Percentiles rank a stretch among this genome's conserved stretches.
phyloP scores from a whole-genome alignment of 2,888 invertebrate species.

The Drosophila subquinaria region DNA sequence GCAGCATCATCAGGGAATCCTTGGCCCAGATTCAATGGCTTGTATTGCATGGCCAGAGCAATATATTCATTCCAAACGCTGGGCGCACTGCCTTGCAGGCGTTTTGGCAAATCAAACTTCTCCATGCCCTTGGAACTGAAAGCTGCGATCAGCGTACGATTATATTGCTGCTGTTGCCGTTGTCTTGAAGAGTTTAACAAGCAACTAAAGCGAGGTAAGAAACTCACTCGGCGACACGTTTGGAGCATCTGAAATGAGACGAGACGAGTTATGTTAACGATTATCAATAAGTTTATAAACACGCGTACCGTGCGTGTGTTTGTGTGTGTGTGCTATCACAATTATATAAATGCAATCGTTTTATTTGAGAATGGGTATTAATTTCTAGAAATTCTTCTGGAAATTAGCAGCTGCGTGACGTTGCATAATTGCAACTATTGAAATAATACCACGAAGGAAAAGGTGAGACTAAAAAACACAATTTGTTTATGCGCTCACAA shows the following conservation, averaged over 20 bases:
- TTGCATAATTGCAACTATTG: slow-evolving; percentile 67
- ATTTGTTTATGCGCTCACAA: slow-evolving; percentile 55
- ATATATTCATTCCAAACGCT: slow-evolving; percentile 93
- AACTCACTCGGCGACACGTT: slow-evolving; percentile 41
- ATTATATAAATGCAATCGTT: slow-evolving; percentile 48
- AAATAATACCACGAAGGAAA: slow-evolving; percentile 19
- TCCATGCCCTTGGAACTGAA: slow-evolving; percentile 71
- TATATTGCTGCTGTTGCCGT: slow-evolving; percentile 9
- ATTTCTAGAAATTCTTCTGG: slow-evolving; percentile 12
- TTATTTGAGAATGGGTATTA: background rate
- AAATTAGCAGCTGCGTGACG: slow-evolving; percentile 50
- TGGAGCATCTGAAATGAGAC: slow-evolving; percentile 70
- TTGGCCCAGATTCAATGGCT: slow-evolving; percentile 97
- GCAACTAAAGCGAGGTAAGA: slow-evolving; percentile 20
- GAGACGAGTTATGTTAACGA: slow-evolving; percentile 3
- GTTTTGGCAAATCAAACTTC: slow-evolving; percentile 84
- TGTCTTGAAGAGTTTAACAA: background rate
- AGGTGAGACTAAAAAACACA: slow-evolving; percentile 23
- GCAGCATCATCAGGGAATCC: slow-evolving; percentile 97
- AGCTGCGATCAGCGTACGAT: background rate
- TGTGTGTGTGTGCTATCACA: slow-evolving; percentile 29
- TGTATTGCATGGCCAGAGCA: slow-evolving; percentile 91
- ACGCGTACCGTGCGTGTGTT: slow-evolving; percentile 26
- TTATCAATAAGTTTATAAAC: slow-evolving; percentile 26
- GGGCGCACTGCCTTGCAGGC: slow-evolving; percentile 84